Conservation (phyloP, 2,797 vertebrate species). For the Crotalus adamanteus region DNA sequence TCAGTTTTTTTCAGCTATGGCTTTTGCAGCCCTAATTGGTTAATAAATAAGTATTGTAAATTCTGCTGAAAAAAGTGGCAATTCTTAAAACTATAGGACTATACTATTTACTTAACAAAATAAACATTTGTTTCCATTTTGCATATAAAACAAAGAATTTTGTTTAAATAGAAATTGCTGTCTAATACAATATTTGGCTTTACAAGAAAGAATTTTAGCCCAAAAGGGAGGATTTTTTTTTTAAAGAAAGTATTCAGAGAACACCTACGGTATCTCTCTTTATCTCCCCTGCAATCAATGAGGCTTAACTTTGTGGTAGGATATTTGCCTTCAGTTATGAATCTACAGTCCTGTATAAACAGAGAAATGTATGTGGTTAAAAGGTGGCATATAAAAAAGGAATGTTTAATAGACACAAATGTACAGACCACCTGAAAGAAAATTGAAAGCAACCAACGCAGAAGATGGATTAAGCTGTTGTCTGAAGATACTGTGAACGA, state of each 20-base stretch:
- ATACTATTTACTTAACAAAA: background rate
- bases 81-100: background rate
- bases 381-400: background rate
- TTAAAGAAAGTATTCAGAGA: background rate
- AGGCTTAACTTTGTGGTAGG: background rate
- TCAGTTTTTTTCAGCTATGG: background rate
- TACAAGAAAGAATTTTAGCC: background rate
- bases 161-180: background rate
- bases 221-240: background rate
- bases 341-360: background rate
- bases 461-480: slow-evolving; percentile 12
- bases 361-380: slow-evolving; percentile 7
- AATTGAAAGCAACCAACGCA: background rate
- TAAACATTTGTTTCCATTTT: background rate
- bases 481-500: slow-evolving; percentile 10
- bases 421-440: background rate
- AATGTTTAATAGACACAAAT: background rate
- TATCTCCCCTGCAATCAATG: background rate
- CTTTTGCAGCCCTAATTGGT: background rate
- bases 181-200: background rate
- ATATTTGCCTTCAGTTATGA: slow-evolving; percentile 6
- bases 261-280: background rate
- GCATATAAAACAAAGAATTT: background rate
- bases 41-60: background rate
- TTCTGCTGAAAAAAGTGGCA: background rate